Percentiles rank a stretch among this genome's conserved stretches.
Evolutionary conservation across 2,797 vertebrate genomes (phyloP).

Genomic region (Nothura maculosa): DNA sequence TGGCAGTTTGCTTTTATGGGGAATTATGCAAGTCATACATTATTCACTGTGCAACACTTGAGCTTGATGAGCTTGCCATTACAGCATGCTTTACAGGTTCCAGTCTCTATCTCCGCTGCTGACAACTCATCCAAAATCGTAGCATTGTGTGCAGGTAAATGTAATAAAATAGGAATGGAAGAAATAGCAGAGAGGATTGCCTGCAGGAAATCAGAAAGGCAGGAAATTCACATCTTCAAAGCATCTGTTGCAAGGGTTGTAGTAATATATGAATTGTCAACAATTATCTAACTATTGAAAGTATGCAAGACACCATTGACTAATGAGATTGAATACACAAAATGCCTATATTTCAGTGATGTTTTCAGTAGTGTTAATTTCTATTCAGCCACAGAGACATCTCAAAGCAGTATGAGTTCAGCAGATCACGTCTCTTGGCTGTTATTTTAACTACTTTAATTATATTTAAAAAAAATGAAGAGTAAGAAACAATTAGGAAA

Average conservation of each 20-base stretch:
- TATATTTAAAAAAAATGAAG: slow-evolving; percentile 33
- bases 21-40: background rate
- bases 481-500: slow-evolving; percentile 30
- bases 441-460: slow-evolving; percentile 49
- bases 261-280: background rate
- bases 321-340: background rate
- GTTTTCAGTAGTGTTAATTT: background rate
- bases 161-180: background rate
- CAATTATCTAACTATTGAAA: background rate
- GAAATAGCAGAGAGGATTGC: background rate
- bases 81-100: background rate
- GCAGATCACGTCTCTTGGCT: slow-evolving; percentile 10
- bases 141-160: background rate
- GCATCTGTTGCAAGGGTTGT: background rate
- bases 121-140: background rate
- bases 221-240: background rate
- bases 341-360: background rate
- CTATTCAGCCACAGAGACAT: background rate
- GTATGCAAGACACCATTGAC: background rate
- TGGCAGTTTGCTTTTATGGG: background rate
- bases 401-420: slow-evolving; percentile 4
- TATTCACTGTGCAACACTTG: background rate
- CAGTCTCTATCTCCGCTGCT: background rate
- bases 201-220: background rate
- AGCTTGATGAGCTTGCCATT: background rate